phyloP scores from a whole-genome alignment of 1,140 invertebrate species.

The Trachelipus rathkii region DNA sequence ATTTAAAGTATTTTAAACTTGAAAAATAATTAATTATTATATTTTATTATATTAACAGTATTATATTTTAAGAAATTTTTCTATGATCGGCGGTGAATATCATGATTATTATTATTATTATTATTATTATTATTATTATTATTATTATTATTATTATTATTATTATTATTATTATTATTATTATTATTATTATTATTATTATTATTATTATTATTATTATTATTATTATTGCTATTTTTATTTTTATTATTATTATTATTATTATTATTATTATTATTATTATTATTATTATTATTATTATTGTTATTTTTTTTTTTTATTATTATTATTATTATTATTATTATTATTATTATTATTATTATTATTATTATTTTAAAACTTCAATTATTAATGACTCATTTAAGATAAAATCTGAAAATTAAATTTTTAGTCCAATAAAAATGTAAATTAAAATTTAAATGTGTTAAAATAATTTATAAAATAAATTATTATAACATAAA shows the following conservation, averaged over 20 bases:
- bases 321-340: neutral
- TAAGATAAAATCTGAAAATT: no score
- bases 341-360: neutral
- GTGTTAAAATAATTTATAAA: no score
- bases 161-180: constrained; percentile 5
- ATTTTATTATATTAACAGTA: no score
- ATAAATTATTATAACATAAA: no score
- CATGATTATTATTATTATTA: no score
- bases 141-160: neutral
- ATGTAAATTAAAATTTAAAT: no score
- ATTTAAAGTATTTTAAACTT: no score
- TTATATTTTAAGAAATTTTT: no score
- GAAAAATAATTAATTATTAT: no score
- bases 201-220: constrained; percentile 14
- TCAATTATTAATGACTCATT: no score
- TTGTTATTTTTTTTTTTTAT: neutral
- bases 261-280: constrained; percentile 14
- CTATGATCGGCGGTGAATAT: no score
- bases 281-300: constrained; percentile 4
- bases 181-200: constrained; percentile 11
- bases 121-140: constrained; percentile 5
- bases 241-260: constrained; percentile 16
- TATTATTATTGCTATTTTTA: neutral
- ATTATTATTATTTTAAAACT: neutral
- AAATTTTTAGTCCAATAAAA: no score